Base-by-base conservation (phyloP, 2,888 invertebrate species). In the Apodemia zela region DNA sequence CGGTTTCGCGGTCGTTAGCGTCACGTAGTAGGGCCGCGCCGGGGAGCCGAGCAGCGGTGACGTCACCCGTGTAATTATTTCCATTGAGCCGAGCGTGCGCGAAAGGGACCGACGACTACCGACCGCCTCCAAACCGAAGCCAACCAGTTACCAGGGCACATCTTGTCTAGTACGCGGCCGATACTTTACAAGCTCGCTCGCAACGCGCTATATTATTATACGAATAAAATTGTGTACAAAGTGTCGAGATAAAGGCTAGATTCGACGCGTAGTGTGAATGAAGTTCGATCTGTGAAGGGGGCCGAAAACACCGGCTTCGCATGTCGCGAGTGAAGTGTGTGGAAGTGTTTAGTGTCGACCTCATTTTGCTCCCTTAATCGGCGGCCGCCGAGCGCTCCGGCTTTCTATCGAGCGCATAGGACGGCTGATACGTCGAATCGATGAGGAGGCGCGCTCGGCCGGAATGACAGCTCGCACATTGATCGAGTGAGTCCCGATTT, bases 81-180 rank as follows among this genome's bases (percentile, higher is more conserved):
- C 80, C 84, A 82, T 78, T 79, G 80, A 78, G 76, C 82, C 89
- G 88, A 85, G 75, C 74, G 72, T 67, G 70, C 72, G 70, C 89
- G 88, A 81, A 67, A 68, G 66, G 66, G 18, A 66, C 82, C 88
- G 88, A 86, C 68, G 67, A 42, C 66, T 60, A 67, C 81, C 86
- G 87, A 85, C 66, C 77, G 73, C 69, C 68, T 67, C 67, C 77
- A 72, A 77, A 75, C 81, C 87, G 84, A 78, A 84, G 86, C 89
- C 89, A 82, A 87, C 88, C 83, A 80, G 86, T 82, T n/a, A n/a
- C n/a, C n/a, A n/a, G n/a, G n/a, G 80, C 81, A 75, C 80, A 78
- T 81, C 76, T 76, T 83, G 84, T 86, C 87, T 87, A 90, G 89
- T 89, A 82, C 86, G 86, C 88, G 84, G 73, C 77, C 82, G 83